phyloP scores from a whole-genome alignment of 2,797 vertebrate genomes.

The Myotis vivesi region DNA sequence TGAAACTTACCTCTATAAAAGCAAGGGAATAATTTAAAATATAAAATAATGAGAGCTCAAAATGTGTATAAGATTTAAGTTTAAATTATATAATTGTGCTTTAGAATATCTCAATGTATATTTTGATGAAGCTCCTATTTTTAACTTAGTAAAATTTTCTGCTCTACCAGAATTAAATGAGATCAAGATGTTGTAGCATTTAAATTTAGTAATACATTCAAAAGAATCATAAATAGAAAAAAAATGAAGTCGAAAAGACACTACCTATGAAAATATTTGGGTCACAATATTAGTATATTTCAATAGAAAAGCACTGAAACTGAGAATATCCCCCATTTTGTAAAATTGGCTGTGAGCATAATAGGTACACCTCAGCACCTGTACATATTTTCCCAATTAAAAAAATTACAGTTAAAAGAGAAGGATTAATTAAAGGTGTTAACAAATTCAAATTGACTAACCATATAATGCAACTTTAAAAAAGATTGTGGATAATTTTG shows the following conservation, averaged over 20 bases:
- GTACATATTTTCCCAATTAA: background rate
- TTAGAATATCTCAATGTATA: background rate
- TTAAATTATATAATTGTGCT: conserved; percentile 24
- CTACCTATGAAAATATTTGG: background rate
- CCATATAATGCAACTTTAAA: background rate
- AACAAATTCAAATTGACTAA: background rate
- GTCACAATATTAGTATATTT: conserved; percentile 1
- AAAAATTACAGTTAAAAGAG: background rate
- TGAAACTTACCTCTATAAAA: background rate
- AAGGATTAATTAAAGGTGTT: background rate
- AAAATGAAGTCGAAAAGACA: background rate
- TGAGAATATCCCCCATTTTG: background rate
- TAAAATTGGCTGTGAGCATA: background rate
- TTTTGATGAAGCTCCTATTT: background rate
- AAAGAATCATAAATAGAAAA: conserved; percentile 9
- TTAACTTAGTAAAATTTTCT: background rate
- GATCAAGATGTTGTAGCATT: conserved; percentile 9
- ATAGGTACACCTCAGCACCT: background rate
- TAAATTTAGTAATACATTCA: conserved; percentile 9
- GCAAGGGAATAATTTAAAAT: background rate
- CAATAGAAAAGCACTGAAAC: conserved; percentile 3
- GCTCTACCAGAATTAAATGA: background rate
- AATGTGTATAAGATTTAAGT: background rate
- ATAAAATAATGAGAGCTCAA: background rate
- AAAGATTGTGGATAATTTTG: background rate